These are phyloP conservation scores for Trematocara macrostoma DNA, from an alignment of 2,113 vertebrate genomes.

Conservation along the genomic window DNA sequence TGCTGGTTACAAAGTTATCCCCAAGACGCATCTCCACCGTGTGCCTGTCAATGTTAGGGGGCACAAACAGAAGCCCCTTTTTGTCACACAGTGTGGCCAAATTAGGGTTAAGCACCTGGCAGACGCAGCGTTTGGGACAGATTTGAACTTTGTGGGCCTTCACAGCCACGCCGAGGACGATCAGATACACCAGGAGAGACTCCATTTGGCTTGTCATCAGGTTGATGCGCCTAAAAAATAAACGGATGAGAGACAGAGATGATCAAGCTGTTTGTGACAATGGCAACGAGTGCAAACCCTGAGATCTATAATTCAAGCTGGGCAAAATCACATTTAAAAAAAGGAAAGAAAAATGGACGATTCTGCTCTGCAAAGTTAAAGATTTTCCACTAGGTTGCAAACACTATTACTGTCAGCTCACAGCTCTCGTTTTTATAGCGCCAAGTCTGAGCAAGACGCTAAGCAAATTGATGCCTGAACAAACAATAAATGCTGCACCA, in stretches of 20 bases:
- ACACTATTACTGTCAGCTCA: neutral
- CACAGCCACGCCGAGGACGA: slow-evolving; percentile 83
- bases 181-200: slow-evolving; percentile 90
- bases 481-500: slow-evolving; percentile 43
- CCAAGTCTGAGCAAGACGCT: slow-evolving; percentile 11
- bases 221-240: slow-evolving; percentile 75
- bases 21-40: slow-evolving; percentile 94
- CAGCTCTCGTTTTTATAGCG: slow-evolving; percentile 1
- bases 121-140: slow-evolving; percentile 96
- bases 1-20: slow-evolving; percentile 95
- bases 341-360: neutral
- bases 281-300: neutral
- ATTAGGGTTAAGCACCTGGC: slow-evolving; percentile 95
- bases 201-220: slow-evolving; percentile 85
- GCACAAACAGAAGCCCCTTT: slow-evolving; percentile 97
- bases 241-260: neutral
- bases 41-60: slow-evolving; percentile 95
- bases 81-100: slow-evolving; percentile 97
- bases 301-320: neutral
- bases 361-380: neutral
- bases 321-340: neutral
- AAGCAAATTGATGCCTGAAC: slow-evolving; percentile 12
- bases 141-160: slow-evolving; percentile 95
- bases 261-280: neutral
- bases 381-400: slow-evolving; percentile 29